Evolutionary conservation across 2,888 invertebrate species (phyloP), one percentile per base, ranked within the genome.

Genomic region (Polymixis flavicincta): DNA sequence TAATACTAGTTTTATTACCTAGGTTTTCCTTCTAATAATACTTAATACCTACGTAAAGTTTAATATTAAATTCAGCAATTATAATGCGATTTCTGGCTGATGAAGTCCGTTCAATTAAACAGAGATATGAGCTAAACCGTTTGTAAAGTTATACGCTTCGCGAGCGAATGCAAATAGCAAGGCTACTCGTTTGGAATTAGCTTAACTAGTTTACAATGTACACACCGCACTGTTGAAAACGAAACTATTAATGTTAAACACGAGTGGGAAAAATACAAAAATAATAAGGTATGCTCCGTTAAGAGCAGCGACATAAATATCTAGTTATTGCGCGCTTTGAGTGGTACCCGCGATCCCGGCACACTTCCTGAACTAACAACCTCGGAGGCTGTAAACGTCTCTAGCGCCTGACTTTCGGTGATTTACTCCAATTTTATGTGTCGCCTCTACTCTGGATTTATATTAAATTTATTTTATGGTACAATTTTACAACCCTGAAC

Each of bases 391-490:
- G 95, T 96, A 95, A 96, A 96, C 95, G 95, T 96, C 96, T 95
- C 92, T 92, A 92, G 90, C 95, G 95, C 92, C 93, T 95, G 96
- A 95, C 95, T 95, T 95, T 94, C 89, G 92, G 95, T 95, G 96
- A 96, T 96, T 96, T 96, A 96, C 95, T 94, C 90, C 95, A 93
- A 95, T 95, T 96, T 96, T 96, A 96, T 96, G 95, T 95, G 95
- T 94, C 95, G 93, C 92, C 92, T 92, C 93, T 92, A 92, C 92
- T 91, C 92, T 92, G 93, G 95, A 94, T 94, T 93, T 94, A 94
- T 95, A 95, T 95, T 95, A 95, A 95, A 94, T 94, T 95, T 95
- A 95, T 95, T 95, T 95, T 95, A 95, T 93, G 92, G 92, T 85
- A 90, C 92, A 92, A 92, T 93, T 95, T 96, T 95, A 96, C 93